Base-by-base conservation (phyloP, 2,888 invertebrate species). In the Amblyjoppa proteus region DNA sequence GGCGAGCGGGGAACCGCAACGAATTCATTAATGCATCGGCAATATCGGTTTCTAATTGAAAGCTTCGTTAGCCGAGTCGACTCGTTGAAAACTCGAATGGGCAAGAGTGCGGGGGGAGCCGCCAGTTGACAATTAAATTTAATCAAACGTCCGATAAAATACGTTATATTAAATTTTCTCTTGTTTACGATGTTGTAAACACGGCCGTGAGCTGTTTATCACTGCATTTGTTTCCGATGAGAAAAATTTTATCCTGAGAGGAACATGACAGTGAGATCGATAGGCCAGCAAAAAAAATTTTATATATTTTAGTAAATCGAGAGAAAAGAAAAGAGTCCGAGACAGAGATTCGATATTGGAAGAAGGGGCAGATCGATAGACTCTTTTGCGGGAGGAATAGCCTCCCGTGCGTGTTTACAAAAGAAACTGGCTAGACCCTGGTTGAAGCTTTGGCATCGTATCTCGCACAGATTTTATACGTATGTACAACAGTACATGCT, bases 21-120 rank as follows among this genome's bases (percentile, higher is more conserved):
- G 83, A 83, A 83, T 83, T 83, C 74, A 83, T 83, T 80, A 70
- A 80, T 80, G 49, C 79, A 71, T 75, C 83, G 83, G 69, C 78
- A 70, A 74, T 75, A 70, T 79, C 80, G 80, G 49, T 75, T 71
- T 80, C 61, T 80, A 83, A 83, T 83, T 83, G 74, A 83, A 83
- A 83, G 82, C 71, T 82, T 73, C 51, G 77, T 56, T 71, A 71
- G 58, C 41, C 56, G 76, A 61, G 58, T 45, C 38, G 51, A 53
- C 53, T 53, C 38, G 66, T 49, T 13, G 34, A 49, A 61, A 70
- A 25, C 7, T 13, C 9, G 20, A 45, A n/a, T 13, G 38, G 20
- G 31, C 5, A 20, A 25, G 31, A 53, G 45, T 7, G 13, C 11
- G 20, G 16, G 20, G 28, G 13, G 49, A 25, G 51, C 16, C 34